Evolutionary conservation across 2,113 vertebrate species (phyloP).

Genomic region (Pterocles burchelli): DNA sequence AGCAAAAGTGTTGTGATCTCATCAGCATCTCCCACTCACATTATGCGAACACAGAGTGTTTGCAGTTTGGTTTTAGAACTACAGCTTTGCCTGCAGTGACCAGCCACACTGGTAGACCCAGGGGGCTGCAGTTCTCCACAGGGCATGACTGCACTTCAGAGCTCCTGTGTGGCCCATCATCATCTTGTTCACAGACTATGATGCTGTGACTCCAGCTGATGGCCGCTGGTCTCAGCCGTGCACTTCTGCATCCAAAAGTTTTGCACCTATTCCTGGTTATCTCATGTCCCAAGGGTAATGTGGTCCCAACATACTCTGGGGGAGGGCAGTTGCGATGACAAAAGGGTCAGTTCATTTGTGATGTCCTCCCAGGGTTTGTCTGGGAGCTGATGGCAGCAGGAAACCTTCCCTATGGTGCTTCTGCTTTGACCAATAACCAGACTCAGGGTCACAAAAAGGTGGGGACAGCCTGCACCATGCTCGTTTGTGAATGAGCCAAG

Average conservation of each 20-base stretch:
- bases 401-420: neutral
- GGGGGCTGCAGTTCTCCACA: neutral
- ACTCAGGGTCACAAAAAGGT: neutral
- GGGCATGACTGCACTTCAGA: no score
- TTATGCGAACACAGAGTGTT: neutral
- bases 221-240: neutral
- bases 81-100: neutral
- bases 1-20: neutral
- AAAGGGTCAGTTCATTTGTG: neutral
- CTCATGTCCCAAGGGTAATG: neutral
- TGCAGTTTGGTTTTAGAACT: neutral
- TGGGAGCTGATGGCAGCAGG: neutral
- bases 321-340: neutral
- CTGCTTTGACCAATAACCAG: neutral
- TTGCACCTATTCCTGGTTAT: neutral
- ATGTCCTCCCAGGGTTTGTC: neutral
- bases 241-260: neutral
- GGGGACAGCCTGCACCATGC: no score
- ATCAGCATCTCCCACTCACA: neutral
- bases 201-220: neutral
- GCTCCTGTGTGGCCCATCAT: neutral
- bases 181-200: fast-evolving
- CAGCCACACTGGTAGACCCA: neutral
- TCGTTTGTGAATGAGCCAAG: neutral
- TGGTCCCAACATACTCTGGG: neutral